Conservation (phyloP, 2,888 invertebrate species). For the Pyrrhia umbra region DNA sequence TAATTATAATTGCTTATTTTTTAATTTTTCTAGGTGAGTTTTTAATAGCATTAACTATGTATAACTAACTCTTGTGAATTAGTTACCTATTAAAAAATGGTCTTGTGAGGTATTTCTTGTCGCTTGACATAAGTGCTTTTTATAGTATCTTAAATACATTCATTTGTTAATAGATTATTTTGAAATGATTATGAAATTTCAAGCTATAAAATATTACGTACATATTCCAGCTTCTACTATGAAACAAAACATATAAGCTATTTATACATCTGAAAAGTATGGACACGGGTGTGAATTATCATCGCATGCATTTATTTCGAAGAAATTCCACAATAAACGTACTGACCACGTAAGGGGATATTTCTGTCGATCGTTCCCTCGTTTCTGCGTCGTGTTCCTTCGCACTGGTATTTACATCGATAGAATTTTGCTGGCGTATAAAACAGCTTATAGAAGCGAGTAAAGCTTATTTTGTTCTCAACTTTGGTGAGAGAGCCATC, state of each 20-base stretch:
- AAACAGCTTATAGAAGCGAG: constrained; percentile 88
- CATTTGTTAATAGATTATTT: too few relatives aligned
- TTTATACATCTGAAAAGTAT: constrained; percentile 27
- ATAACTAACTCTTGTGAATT: too few relatives aligned
- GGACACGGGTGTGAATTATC: constrained; percentile 30
- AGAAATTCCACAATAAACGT: constrained; percentile 72
- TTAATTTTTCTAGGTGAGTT: too few relatives aligned
- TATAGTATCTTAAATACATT: too few relatives aligned
- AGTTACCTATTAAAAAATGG: too few relatives aligned
- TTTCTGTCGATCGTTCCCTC: constrained; percentile 83
- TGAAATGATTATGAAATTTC: not conserved
- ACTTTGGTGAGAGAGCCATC: constrained; percentile 89
- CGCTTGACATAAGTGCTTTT: too few relatives aligned
- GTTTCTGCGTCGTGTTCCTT: constrained; percentile 86
- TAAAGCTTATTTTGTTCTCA: constrained; percentile 87
- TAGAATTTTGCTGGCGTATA: constrained; percentile 84
- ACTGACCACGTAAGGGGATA: constrained; percentile 82
- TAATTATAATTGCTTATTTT: too few relatives aligned
- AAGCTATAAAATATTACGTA: constrained; percentile 16
- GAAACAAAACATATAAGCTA: constrained; percentile 20
- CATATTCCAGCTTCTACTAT: constrained; percentile 16
- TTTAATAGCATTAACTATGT: too few relatives aligned
- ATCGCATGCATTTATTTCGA: constrained; percentile 57
- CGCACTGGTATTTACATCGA: constrained; percentile 83
- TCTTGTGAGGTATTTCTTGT: too few relatives aligned